Evolutionary conservation across 2,113 vertebrate genomes (phyloP).

Genomic region (Tinamus guttatus): DNA sequence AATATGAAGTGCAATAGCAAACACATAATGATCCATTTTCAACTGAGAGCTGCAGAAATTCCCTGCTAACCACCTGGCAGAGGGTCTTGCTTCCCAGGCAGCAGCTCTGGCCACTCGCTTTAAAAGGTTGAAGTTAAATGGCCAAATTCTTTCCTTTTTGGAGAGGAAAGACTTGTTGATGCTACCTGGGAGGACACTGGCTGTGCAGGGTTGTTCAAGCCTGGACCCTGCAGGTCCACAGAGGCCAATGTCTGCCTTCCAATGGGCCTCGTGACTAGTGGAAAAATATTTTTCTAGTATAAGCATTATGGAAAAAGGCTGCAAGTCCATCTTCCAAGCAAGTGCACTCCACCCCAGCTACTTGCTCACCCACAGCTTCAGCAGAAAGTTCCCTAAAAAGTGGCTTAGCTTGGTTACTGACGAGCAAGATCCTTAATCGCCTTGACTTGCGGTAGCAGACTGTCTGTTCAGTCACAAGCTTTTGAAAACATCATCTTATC

Average conservation of each 20-base stretch:
- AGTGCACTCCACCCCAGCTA: too few relatives aligned
- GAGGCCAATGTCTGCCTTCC: not conserved
- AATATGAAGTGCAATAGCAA: not conserved
- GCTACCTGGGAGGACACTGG: not conserved
- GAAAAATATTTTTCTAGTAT: not conserved
- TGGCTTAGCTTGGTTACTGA: too few relatives aligned
- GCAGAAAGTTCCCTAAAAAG: too few relatives aligned
- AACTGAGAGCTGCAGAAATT: not conserved
- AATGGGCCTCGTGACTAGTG: not conserved
- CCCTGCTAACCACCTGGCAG: not conserved
- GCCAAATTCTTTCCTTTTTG: not conserved
- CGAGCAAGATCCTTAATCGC: too few relatives aligned
- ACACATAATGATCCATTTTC: not conserved
- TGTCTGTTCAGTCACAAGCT: too few relatives aligned
- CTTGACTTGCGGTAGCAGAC: too few relatives aligned
- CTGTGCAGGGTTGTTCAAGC: fast-evolving
- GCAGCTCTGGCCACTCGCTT: not conserved
- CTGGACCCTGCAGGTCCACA: not conserved
- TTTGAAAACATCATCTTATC: too few relatives aligned
- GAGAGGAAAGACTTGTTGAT: not conserved
- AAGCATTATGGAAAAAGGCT: not conserved
- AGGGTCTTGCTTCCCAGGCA: not conserved
- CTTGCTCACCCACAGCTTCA: too few relatives aligned
- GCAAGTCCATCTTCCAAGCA: not conserved
- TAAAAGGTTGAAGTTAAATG: not conserved